Base-by-base conservation (phyloP, 2,888 invertebrate genomes). In the Taphrorychus bicolor region DNA sequence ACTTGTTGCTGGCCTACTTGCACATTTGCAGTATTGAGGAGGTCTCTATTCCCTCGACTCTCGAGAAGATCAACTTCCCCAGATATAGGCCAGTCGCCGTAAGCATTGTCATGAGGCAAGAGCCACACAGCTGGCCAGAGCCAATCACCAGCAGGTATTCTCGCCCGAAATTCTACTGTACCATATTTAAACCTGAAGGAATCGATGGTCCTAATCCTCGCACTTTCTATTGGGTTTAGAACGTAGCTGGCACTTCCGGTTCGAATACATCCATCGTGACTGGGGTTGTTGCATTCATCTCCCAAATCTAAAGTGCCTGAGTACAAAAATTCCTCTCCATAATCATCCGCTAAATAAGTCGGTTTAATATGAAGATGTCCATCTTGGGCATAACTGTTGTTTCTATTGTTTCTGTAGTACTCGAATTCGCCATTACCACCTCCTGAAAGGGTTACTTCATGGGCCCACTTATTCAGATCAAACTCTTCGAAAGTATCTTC, bases 61-160 rank as follows among this genome's bases (percentile, higher is more conserved):
- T 91, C 91, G 64, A 87, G 82, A 42, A 92, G 80, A 76, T 91
- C 90, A 68, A 91, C 91, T 82, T 91, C 91, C 1, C 91, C 91
- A 18, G 90, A 90, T 3, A 87, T 78, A 0, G 91, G 91, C 91
- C 91, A 91, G 0, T 82, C 79, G 1, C 91, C 90, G 77, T 91
- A 91, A 0, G 78, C 78, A 75, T 88, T 88, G 76, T 84, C 78
- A 0, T 85, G 83, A 0, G 91, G 91, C 84, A 89, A 82, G 80
- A 91, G 77, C 91, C 90, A 91, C 72, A 91, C 86, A 21, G 90
- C 90, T 71, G 86, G 86, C 86, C 90, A 90, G 3, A 90, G 77
- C 91, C 91, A 91, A 79, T 91, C 91, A 16, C 91, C 91, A 24
- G 85, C 83, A 1, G 91, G 90, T 83, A 89, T 82, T 79, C 88